phyloP scores from a whole-genome alignment of 2,113 vertebrate species.

The Barbus barbus region DNA sequence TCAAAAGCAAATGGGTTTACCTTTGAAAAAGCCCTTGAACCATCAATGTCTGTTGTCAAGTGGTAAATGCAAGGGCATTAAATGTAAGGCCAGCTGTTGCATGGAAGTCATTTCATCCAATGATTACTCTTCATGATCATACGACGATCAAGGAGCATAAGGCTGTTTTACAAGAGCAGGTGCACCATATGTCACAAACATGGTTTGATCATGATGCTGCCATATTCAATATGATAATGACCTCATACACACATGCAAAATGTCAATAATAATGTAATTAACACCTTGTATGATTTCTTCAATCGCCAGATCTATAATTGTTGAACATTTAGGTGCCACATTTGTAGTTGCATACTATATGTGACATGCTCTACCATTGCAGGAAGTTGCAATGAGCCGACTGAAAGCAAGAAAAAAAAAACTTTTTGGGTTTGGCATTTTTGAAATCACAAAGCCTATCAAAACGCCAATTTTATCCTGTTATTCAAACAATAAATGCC shows the following conservation, averaged over 20 bases:
- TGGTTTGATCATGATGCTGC: neutral
- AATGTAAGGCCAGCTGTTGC: neutral
- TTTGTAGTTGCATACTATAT: neutral
- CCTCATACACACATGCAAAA: neutral
- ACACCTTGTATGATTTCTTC: neutral
- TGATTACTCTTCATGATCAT: constrained; percentile 21
- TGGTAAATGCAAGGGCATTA: neutral
- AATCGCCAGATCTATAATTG: neutral
- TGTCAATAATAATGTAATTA: neutral
- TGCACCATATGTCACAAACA: neutral
- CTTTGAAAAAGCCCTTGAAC: neutral
- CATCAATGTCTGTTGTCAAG: neutral
- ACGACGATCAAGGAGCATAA: neutral
- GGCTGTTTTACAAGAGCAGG: neutral
- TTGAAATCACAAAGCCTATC: neutral
- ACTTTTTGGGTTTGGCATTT: neutral
- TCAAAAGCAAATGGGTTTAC: constrained; percentile 7
- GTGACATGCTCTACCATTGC: neutral
- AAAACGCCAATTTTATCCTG: neutral
- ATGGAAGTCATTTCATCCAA: constrained; percentile 3
- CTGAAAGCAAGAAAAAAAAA: too few species aligned
- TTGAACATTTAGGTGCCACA: neutral
- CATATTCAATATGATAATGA: neutral
- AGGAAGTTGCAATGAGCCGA: too few species aligned
- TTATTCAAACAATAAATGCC: too few species aligned